Percentiles rank a stretch among this genome's conserved stretches.
phyloP scores from a whole-genome alignment of 30 jellyfish, hydroid and myxozoan genomes.

The Hydra vulgaris region DNA sequence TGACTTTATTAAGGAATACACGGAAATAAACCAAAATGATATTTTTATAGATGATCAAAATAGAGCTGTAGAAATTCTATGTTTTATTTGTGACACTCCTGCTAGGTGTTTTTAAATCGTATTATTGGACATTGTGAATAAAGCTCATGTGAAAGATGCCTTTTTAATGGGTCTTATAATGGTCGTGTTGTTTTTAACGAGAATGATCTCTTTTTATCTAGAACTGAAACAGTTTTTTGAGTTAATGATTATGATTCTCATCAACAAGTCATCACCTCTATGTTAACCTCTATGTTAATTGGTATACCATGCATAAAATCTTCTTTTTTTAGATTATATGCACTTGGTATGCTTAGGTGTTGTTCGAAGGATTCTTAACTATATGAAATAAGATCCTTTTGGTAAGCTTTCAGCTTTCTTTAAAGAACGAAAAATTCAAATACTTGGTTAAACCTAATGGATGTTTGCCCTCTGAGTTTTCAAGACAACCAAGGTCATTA shows the following conservation, averaged over 20 bases:
- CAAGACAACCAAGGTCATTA: too few species aligned
- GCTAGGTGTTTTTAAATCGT: too few species aligned
- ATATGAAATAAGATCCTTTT: background rate
- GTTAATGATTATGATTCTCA: constrained; percentile 6
- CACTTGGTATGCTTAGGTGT: constrained; percentile 23
- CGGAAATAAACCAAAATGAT: too few species aligned
- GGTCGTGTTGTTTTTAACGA: too few species aligned
- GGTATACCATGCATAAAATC: constrained; percentile 1
- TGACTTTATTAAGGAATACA: too few species aligned
- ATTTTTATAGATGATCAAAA: too few species aligned
- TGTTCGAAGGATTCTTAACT: background rate
- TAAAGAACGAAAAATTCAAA: constrained; percentile 16
- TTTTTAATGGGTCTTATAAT: constrained; percentile 16
- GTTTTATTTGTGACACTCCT: too few species aligned
- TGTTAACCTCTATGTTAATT: too few species aligned
- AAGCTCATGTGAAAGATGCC: constrained; percentile 33
- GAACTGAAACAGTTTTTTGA: constrained; percentile 1
- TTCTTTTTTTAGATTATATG: background rate
- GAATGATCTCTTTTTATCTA: too few species aligned
- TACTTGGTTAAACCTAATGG: too few species aligned
- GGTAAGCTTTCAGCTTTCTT: constrained; percentile 13
- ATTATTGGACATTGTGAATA: constrained; percentile 21
- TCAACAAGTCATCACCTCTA: constrained; percentile 9
- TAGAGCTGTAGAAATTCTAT: too few species aligned
- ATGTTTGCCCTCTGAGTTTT: too few species aligned